Evolutionary conservation across 2,888 invertebrate species (phyloP), one percentile per base, ranked within the genome.

Genomic region (Caenorhabditis drosophilae): DNA sequence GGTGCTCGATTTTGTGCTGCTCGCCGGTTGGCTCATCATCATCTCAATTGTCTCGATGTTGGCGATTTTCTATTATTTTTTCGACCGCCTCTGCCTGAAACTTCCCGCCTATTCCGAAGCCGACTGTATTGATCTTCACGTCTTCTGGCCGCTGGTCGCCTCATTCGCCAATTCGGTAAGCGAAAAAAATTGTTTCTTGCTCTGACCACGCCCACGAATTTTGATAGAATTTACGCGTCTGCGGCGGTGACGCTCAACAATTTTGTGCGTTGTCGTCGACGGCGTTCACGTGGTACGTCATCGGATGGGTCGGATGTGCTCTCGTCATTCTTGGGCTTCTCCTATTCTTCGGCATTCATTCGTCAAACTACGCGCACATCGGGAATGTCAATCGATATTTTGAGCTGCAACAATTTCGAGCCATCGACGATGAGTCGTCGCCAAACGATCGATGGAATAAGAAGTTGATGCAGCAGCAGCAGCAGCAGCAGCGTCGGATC

Each of bases 321-420:
- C 54, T 75, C 9, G 67, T 75, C 16, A 67, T 76, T 26, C 45
- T 80, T 1, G 83, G 83, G 3, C 62, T 84, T 87, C 84, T 93
- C 20, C 93, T 95, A 84, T 95, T 93, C 84, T 86, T 95, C 76
- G 93, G 94, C 91, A 94, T 94, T 84, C 86, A 95, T 57, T 89
- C 94, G 0, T 93, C 95, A 0, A 95, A 95, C 84, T 95, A 94
- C 84, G 93, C 94, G 9, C 94, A 94, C 82, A 93, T 95, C 78
- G 88, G 93, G 58, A 94, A 93, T 81, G 93, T 93, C 82, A 92
- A 92, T 83, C 93, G 93, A 84, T 92, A 20, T 22, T n/a, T n/a
- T n/a, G n/a, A n/a, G n/a, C n/a, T n/a, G n/a, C n/a, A n/a, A n/a
- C n/a, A n/a, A n/a, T n/a, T n/a, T n/a, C n/a, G n/a, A n/a, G n/a